Base-by-base conservation (phyloP, 2,888 invertebrate species). In the Ectemnius continuus region DNA sequence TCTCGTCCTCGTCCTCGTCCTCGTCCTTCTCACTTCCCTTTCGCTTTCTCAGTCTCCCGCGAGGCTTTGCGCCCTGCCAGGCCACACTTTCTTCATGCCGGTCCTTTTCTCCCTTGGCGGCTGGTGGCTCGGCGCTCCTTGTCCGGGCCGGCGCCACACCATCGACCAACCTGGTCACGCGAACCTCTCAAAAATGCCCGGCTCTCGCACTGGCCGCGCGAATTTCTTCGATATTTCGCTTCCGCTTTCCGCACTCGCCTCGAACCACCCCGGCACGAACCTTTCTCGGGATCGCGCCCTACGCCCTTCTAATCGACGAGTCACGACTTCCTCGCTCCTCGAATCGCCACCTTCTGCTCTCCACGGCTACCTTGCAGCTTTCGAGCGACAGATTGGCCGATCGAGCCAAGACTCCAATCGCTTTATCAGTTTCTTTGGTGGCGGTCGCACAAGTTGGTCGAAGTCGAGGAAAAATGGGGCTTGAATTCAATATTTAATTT, bases 141-240 rank as follows among this genome's bases (percentile, higher is more conserved):
- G 52, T 52, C 16, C 52, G 16, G 52, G 52, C 52, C 67, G 69
- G 66, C 56, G 71, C 78, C 76, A 63, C 76, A 81, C 80, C 76
- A 82, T 79, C 84, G 78, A 79, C 78, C 82, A 78, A 79, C 83
- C 84, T 84, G 84, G 85, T 87, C 87, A 86, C 87, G 86, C 86
- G 85, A 86, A 78, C 81, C 72, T 75, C 79, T 82, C 73, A 76
- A 80, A 82, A 82, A 84, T 80, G 73, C 82, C 73, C 66, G 75
- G 63, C 73, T 73, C 76, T 74, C 74, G 65, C 76, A 61, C 70
- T 59, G 63, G 48, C n/a, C 75, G 73, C 78, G 73, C 66, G 71
- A 79, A 71, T 74, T 75, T 78, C 76, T 74, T 75, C 73, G 76
- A 75, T 76, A 75, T 76, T 74, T 73, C 67, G 68, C 76, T 70